A percentile compares a stretch with the other conserved stretches of the same genome.
phyloP scores from a whole-genome alignment of 2,113 vertebrate species.

The Coptodon bakossiorum region DNA sequence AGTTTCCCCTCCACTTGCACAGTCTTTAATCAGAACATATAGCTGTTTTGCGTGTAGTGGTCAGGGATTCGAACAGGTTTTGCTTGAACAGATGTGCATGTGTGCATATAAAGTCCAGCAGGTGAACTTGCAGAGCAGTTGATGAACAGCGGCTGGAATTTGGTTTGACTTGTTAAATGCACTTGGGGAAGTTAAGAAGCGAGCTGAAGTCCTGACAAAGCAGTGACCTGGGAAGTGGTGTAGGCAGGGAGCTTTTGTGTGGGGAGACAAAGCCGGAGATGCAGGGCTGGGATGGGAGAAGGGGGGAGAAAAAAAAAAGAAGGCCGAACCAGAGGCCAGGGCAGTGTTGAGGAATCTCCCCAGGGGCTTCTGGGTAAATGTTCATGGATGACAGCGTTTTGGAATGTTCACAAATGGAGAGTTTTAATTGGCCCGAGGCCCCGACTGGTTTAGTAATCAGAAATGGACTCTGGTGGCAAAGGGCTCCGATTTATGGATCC shows the following conservation, averaged over 20 bases:
- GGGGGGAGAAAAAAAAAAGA: slow-evolving; percentile 3
- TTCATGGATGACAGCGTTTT: slow-evolving; percentile 75
- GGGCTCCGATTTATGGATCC: slow-evolving; percentile 36
- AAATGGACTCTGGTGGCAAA: slow-evolving; percentile 42
- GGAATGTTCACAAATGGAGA: slow-evolving; percentile 74
- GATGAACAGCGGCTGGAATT: background rate
- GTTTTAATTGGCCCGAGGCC: slow-evolving; percentile 73
- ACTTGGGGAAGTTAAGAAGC: slow-evolving; percentile 41
- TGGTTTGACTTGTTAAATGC: slow-evolving; percentile 48
- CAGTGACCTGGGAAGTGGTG: slow-evolving; percentile 76
- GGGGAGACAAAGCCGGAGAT: slow-evolving; percentile 69
- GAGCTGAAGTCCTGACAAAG: slow-evolving; percentile 66
- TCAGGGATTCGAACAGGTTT: background rate
- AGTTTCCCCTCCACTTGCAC: background rate
- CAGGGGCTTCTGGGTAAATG: slow-evolving; percentile 73
- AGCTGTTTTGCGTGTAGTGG: background rate
- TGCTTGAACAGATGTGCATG: background rate
- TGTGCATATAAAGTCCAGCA: background rate
- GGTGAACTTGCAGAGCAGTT: background rate
- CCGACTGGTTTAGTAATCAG: slow-evolving; percentile 68
- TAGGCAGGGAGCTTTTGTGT: slow-evolving; percentile 76
- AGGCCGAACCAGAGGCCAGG: slow-evolving; percentile 57
- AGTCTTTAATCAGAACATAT: background rate
- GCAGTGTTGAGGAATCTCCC: slow-evolving; percentile 72
- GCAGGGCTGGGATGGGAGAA: slow-evolving; percentile 44